Evolutionary conservation across 2,797 vertebrate genomes (phyloP), one percentile per base, ranked within the genome.

Genomic region (Xenopus petersii): DNA sequence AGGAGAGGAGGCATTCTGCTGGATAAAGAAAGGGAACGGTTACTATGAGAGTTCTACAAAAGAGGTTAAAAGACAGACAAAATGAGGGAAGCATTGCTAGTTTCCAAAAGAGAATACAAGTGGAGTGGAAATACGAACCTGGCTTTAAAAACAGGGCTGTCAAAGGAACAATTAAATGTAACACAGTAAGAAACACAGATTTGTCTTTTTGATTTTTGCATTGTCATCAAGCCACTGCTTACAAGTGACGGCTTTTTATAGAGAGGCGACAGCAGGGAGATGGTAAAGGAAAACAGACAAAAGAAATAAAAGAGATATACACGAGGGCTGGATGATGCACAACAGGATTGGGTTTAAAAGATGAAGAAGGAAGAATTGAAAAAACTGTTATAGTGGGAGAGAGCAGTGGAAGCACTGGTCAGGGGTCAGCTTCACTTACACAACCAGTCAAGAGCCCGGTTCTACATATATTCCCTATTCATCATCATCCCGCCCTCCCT

Each of bases 161-260:
- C 97, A 99, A 99, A 99, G 98, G 96, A 99, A 99, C 97, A 98
- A 96, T 99, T 96, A 99, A 97, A 99, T 95, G 96, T 98, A 95
- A 99, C 95, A 99, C 95, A 95, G 95, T 97, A 98, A 98, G 95
- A 99, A 97, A 97, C 94, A 93, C 95, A 94, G 71, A 91, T 91
- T 42, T 91, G 93, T 91, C 93, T 77, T 59, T 70, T 68, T 67
- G 88, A 92, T 93, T 93, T 90, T 90, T 89, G 88, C 85, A 87
- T 90, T 89, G 90, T 92, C 92, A 91, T 92, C 89, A 91, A 91
- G 90, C 92, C 91, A 93, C 91, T 93, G 89, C 90, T 94, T 92
- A 91, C 91, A 91, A 95, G 90, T 92, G 90, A 91, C 90, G 88
- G 91, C 90, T 87, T 90, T 21, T 90, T 89, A 89, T 91, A 91